Conservation (phyloP, 92 coral and sea anemone species). For the Actinostola sp. region DNA sequence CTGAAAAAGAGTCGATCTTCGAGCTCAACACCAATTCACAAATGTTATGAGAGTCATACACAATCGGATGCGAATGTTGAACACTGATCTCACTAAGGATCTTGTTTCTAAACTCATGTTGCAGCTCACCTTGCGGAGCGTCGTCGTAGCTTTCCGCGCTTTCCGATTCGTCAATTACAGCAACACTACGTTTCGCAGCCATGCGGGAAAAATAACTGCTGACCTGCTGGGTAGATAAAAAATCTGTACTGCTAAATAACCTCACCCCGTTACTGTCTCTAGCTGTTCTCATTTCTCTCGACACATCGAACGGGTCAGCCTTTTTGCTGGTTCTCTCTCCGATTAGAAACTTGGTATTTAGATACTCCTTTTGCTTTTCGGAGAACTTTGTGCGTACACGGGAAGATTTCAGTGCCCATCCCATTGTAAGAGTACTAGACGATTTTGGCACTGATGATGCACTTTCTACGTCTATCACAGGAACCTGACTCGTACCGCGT, state of each 20-base stretch:
- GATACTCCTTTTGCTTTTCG: neutral
- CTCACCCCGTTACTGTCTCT: conserved; percentile 41
- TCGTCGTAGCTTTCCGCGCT: conserved; percentile 29
- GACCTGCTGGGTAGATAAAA: conserved; percentile 49
- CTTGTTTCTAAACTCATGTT: conserved; percentile 35
- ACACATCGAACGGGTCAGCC: neutral
- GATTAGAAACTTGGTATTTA: neutral
- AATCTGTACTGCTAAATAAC: conserved; percentile 15
- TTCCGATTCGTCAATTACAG: conserved; percentile 25
- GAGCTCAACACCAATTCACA: conserved; percentile 42
- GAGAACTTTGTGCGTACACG: neutral
- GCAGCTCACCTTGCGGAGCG: conserved; percentile 22
- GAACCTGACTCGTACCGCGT: neutral
- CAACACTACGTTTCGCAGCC: conserved; percentile 39
- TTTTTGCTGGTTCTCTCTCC: neutral
- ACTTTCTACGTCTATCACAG: neutral
- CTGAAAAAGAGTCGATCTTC: conserved; percentile 47
- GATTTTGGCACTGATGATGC: neutral
- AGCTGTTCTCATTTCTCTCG: conserved; percentile 56
- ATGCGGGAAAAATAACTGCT: conserved; percentile 48
- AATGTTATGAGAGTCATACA: conserved; percentile 45
- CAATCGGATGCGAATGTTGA: conserved; percentile 49
- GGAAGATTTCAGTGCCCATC: neutral
- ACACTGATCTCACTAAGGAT: conserved; percentile 47
- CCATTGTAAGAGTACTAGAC: neutral